Evolutionary conservation across 2,888 invertebrate species (phyloP).

Genomic region (Caenorhabditis parvicauda): DNA sequence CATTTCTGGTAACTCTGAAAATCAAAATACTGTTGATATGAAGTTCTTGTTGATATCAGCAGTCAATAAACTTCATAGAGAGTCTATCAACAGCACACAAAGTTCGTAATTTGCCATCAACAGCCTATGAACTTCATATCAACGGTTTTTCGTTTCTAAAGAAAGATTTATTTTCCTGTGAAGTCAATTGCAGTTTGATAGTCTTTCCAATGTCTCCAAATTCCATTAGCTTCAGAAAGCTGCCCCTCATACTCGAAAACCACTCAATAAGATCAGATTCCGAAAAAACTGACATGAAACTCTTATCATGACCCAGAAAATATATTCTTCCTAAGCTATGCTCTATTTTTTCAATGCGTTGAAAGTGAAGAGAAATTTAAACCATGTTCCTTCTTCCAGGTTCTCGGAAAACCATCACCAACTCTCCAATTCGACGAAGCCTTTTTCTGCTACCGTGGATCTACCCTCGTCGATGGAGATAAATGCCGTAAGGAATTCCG

Average conservation of each 20-base stretch:
- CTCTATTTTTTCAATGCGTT: background rate
- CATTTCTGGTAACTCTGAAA: background rate
- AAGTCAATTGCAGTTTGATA: background rate
- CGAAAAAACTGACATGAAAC: no score
- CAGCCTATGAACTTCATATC: no score
- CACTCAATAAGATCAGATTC: no score
- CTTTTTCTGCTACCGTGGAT: slow-evolving; percentile 59
- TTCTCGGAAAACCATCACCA: slow-evolving; percentile 53
- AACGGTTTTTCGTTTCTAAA: no score
- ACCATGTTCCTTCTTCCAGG: slow-evolving; percentile 26
- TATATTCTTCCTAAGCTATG: no score
- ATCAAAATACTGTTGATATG: no score
- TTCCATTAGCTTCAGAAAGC: background rate
- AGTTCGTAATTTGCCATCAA: background rate
- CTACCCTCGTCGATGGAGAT: slow-evolving; percentile 37
- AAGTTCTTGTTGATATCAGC: background rate
- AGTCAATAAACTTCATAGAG: no score
- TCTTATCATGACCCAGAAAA: no score
- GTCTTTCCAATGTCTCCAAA: background rate
- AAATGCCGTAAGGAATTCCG: slow-evolving; percentile 42
- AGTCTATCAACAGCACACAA: no score
- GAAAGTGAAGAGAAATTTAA: no score
- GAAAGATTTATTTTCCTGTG: background rate
- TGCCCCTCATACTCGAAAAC: no score
- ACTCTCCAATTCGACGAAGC: slow-evolving; percentile 56